These are phyloP conservation scores for Clupea harengus DNA, from an alignment of 2,113 vertebrate species.

Conservation along the genomic window DNA sequence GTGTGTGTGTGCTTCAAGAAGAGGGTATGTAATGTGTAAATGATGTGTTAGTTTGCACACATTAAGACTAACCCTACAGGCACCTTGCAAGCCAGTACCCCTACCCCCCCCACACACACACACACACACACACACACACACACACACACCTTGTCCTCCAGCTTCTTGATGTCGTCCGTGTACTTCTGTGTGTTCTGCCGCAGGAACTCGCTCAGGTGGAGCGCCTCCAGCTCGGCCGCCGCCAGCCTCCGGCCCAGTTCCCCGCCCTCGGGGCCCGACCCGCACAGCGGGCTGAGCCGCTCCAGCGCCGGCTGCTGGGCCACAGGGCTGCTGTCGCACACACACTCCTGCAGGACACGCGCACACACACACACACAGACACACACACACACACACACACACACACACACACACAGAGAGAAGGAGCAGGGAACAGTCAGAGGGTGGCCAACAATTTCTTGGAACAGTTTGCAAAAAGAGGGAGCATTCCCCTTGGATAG, in stretches of 20 bases:
- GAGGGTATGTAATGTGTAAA: too few species aligned
- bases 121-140: background rate
- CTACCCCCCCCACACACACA: background rate
- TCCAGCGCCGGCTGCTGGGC: constrained; percentile 63
- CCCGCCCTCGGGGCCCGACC: constrained; percentile 62
- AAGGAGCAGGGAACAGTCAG: background rate
- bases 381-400: background rate
- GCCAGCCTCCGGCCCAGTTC: constrained; percentile 81
- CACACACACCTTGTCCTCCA: constrained; percentile 86
- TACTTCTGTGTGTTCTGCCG: constrained; percentile 84
- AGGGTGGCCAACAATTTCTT: background rate
- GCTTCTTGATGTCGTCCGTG: constrained; percentile 86
- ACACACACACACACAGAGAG: background rate
- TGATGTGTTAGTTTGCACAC: too few species aligned
- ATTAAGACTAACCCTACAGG: background rate
- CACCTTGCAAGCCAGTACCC: background rate
- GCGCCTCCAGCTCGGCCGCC: constrained; percentile 78
- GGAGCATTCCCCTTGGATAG: too few species aligned
- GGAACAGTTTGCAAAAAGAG: background rate
- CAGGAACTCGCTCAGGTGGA: constrained; percentile 81
- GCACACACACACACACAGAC: background rate
- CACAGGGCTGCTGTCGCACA: constrained; percentile 30
- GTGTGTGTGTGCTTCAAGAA: too few species aligned
- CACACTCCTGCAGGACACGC: constrained; percentile 50
- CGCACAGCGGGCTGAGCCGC: constrained; percentile 57